Evolutionary conservation across 2,888 invertebrate genomes (phyloP).

Genomic region (Heliconius sara): DNA sequence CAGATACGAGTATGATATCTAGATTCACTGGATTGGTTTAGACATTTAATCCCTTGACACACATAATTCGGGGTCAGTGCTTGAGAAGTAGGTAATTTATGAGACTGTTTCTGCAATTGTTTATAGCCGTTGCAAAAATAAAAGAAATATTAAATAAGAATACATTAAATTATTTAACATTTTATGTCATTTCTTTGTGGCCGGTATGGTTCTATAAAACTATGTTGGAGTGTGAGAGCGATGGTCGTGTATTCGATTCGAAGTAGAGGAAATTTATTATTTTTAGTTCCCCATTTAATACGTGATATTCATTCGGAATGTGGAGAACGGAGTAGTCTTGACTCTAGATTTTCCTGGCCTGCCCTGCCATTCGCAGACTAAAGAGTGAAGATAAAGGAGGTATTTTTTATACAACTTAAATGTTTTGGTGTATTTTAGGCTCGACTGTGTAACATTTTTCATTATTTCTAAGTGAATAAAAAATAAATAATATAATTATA

Average conservation of each 20-base stretch:
- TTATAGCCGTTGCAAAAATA: slow-evolving; percentile 18
- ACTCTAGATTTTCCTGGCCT: neutral
- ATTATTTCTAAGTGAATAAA: no score
- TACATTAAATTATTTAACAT: slow-evolving; percentile 4
- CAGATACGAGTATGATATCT: slow-evolving; percentile 32
- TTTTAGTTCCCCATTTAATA: neutral
- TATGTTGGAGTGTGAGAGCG: neutral
- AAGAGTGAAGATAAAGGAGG: no score
- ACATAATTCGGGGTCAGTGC: slow-evolving; percentile 39
- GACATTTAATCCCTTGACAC: slow-evolving; percentile 42
- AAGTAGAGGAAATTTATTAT: neutral
- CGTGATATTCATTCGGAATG: neutral
- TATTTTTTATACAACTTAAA: no score
- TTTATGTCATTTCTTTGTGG: neutral
- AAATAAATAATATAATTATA: neutral
- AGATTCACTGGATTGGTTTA: slow-evolving; percentile 36
- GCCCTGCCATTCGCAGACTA: no score
- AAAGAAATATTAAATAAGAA: slow-evolving; percentile 20
- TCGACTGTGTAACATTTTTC: no score
- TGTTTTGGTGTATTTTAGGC: no score
- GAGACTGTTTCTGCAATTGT: slow-evolving; percentile 30
- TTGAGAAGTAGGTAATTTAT: slow-evolving; percentile 39
- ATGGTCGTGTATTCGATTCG: neutral
- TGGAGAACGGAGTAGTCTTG: neutral
- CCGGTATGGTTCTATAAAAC: no score